Percentiles rank a stretch among this genome's conserved stretches.
Conservation (phyloP, 1,140 invertebrate genomes). For the Micrasema longulum region DNA sequence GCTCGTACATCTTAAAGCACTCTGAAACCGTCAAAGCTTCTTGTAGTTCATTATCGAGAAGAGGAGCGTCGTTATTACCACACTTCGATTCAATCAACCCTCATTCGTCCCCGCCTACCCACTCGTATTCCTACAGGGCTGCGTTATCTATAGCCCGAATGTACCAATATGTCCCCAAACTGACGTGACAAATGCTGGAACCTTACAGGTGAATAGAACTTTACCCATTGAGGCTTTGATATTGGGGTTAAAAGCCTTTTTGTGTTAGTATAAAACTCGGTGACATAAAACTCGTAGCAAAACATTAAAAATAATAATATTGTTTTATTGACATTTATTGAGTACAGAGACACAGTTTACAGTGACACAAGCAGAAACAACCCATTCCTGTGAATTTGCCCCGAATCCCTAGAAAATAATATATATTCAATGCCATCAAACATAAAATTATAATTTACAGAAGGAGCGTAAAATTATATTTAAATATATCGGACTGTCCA, state of each 20-base stretch:
- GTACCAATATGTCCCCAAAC: constrained; percentile 35
- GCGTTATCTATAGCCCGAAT: constrained; percentile 28
- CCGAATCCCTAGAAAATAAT: too few relatives aligned
- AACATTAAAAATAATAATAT: too few relatives aligned
- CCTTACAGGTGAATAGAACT: constrained; percentile 38
- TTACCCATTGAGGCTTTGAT: constrained; percentile 19
- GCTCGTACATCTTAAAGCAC: constrained; percentile 1
- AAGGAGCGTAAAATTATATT: too few relatives aligned
- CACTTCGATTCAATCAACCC: constrained; percentile 43
- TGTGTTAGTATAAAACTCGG: not conserved
- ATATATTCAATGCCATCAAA: too few relatives aligned
- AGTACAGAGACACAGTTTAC: too few relatives aligned
- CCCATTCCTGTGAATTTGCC: too few relatives aligned
- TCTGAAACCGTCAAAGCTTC: constrained; percentile 19
- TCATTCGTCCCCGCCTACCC: not conserved
- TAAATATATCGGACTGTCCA: too few relatives aligned
- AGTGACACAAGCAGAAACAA: too few relatives aligned
- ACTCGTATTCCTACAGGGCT: not conserved
- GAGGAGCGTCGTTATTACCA: constrained; percentile 27
- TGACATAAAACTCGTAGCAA: too few relatives aligned
- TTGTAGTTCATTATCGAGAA: constrained; percentile 33
- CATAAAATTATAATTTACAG: too few relatives aligned
- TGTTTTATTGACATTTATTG: too few relatives aligned
- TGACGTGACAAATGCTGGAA: constrained; percentile 36
- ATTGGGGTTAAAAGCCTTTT: constrained; percentile 25